Evolutionary conservation across 1,140 invertebrate genomes (phyloP).

Genomic region (Parasteatoda tepidariorum): DNA sequence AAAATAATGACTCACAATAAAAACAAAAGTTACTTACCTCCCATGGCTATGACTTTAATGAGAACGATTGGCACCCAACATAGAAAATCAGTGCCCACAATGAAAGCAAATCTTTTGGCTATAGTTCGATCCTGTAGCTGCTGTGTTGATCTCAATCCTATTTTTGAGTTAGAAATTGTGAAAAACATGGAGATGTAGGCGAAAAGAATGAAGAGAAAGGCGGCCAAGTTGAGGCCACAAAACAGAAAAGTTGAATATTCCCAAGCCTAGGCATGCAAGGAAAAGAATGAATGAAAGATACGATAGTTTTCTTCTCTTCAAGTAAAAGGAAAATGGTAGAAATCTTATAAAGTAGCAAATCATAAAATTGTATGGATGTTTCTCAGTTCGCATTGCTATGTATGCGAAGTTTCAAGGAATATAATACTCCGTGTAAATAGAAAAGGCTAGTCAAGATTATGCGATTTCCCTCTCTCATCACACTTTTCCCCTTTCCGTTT

Average conservation of each 20-base stretch:
- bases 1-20: not conserved
- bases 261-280: conserved; percentile 72
- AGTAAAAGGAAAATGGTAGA: not conserved
- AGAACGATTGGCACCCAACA: conserved; percentile 82
- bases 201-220: conserved; percentile 69
- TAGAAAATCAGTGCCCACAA: conserved; percentile 78
- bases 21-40: conserved; percentile 64
- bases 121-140: conserved; percentile 76
- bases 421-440: too few species aligned
- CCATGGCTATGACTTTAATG: conserved; percentile 77
- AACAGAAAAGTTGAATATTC: conserved; percentile 80
- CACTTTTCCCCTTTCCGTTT: too few species aligned
- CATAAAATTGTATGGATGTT: not conserved
- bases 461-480: too few species aligned
- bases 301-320: too few species aligned
- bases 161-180: conserved; percentile 76
- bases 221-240: conserved; percentile 76
- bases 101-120: conserved; percentile 79
- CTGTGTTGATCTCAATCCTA: conserved; percentile 73
- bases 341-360: not conserved
- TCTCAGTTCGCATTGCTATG: not conserved
- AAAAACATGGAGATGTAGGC: conserved; percentile 72
- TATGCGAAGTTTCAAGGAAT: too few species aligned
- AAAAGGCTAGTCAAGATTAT: too few species aligned
- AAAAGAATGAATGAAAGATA: conserved; percentile 61